Evolutionary conservation across 1,140 invertebrate genomes (phyloP).

Genomic region (Drosophila novamexicana): DNA sequence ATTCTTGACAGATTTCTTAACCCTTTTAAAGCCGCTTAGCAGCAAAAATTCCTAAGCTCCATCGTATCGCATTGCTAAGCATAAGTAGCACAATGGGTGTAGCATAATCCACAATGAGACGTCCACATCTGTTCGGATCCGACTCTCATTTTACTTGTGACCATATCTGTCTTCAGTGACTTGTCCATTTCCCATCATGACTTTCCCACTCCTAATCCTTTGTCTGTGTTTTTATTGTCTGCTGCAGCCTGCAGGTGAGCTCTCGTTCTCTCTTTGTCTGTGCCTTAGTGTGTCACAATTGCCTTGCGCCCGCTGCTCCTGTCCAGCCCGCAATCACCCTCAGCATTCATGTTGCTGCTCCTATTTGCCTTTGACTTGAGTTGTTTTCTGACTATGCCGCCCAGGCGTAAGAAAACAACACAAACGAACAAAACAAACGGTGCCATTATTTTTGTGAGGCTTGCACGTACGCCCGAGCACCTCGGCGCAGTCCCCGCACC

Average conservation of each 20-base stretch:
- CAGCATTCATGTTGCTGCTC: conserved; percentile 38
- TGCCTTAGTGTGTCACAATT: conserved; percentile 58
- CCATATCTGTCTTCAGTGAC: conserved; percentile 27
- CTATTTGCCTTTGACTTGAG: conserved; percentile 39
- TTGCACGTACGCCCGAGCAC: conserved; percentile 50
- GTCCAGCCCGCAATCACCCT: conserved; percentile 19
- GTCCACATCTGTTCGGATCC: conserved; percentile 34
- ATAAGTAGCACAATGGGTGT: conserved; percentile 39
- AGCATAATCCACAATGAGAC: conserved; percentile 40
- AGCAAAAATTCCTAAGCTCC: background rate
- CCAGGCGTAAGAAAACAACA: conserved; percentile 49
- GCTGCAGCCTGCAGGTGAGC: conserved; percentile 45
- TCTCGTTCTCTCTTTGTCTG: conserved; percentile 37
- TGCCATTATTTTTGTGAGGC: conserved; percentile 67
- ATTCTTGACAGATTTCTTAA: conserved; percentile 6
- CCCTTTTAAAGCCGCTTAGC: conserved; percentile 21
- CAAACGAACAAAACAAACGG: conserved; percentile 65
- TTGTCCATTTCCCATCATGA: conserved; percentile 28
- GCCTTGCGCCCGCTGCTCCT: conserved; percentile 8
- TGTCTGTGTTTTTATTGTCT: conserved; percentile 31
- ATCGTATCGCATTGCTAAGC: conserved; percentile 7
- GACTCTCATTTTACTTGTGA: conserved; percentile 37
- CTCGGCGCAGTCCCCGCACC: conserved; percentile 11
- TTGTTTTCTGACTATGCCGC: conserved; percentile 33
- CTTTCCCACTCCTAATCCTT: background rate